phyloP scores from a whole-genome alignment of 2,113 vertebrate species.

The Origma solitaria region DNA sequence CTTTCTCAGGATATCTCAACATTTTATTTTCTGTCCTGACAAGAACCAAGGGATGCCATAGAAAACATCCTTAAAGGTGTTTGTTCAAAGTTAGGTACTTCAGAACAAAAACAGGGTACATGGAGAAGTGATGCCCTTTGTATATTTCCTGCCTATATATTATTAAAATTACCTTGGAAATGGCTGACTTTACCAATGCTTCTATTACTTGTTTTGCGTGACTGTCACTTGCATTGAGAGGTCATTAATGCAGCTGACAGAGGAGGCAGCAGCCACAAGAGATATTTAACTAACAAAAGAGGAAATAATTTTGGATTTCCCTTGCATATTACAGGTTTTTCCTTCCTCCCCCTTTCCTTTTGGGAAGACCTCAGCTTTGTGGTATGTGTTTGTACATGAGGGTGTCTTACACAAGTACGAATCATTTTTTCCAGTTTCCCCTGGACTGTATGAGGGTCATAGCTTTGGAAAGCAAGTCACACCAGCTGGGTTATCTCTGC shows the following conservation, averaged over 20 bases:
- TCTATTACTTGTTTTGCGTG: background rate
- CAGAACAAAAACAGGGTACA: background rate
- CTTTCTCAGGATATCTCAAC: background rate
- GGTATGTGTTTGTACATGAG: background rate
- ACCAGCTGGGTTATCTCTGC: constrained; percentile 42
- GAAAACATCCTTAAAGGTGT: background rate
- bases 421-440: background rate
- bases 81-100: constrained; percentile 24
- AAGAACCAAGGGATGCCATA: background rate
- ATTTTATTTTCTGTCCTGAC: background rate
- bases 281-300: constrained; percentile 30
- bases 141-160: background rate
- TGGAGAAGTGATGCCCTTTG: background rate
- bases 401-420: background rate
- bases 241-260: constrained; percentile 14
- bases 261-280: constrained; percentile 7
- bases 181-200: background rate
- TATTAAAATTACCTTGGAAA: constrained; percentile 17
- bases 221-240: background rate
- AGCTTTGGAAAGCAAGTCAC: constrained; percentile 42
- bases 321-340: background rate
- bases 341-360: background rate
- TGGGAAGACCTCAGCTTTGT: background rate
- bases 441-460: background rate
- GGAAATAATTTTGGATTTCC: background rate